These are phyloP conservation scores for Tragulus kanchil DNA, from an alignment of 2,113 vertebrate species.

Conservation along the genomic window DNA sequence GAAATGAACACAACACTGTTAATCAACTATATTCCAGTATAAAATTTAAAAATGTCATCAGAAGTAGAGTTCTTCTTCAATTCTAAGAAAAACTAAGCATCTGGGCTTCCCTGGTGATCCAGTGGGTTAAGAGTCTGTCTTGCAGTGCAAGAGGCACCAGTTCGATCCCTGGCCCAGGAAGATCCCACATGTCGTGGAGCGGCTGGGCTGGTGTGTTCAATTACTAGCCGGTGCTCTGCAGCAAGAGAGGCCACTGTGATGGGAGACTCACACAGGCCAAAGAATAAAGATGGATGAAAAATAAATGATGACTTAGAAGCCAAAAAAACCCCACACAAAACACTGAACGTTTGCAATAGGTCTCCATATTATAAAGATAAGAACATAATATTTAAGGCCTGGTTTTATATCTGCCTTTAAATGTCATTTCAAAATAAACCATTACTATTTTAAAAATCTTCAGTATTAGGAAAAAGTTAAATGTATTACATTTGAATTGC, in stretches of 20 bases:
- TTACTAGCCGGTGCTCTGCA: too few relatives aligned
- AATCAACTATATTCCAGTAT: not conserved
- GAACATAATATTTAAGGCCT: not conserved
- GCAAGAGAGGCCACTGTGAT: too few relatives aligned
- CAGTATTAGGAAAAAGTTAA: not conserved
- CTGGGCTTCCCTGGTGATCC: too few relatives aligned
- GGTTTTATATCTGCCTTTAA: not conserved
- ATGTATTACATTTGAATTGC: not conserved
- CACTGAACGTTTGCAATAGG: not conserved
- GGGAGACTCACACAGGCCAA: too few relatives aligned
- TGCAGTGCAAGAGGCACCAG: too few relatives aligned
- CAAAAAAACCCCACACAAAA: too few relatives aligned
- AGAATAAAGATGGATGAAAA: too few relatives aligned
- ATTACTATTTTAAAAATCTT: not conserved
- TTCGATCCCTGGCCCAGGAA: too few relatives aligned
- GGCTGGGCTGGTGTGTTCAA: too few relatives aligned
- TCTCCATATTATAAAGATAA: constrained; percentile 2
- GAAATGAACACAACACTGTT: not conserved
- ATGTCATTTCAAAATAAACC: not conserved
- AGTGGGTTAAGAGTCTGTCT: too few relatives aligned
- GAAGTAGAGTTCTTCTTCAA: not conserved
- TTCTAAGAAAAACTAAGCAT: not conserved
- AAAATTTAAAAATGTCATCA: not conserved
- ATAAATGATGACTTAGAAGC: too few relatives aligned
- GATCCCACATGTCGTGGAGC: too few relatives aligned